phyloP scores from a whole-genome alignment of 2,797 vertebrate genomes.

The Neosilurus mollespiculum region DNA sequence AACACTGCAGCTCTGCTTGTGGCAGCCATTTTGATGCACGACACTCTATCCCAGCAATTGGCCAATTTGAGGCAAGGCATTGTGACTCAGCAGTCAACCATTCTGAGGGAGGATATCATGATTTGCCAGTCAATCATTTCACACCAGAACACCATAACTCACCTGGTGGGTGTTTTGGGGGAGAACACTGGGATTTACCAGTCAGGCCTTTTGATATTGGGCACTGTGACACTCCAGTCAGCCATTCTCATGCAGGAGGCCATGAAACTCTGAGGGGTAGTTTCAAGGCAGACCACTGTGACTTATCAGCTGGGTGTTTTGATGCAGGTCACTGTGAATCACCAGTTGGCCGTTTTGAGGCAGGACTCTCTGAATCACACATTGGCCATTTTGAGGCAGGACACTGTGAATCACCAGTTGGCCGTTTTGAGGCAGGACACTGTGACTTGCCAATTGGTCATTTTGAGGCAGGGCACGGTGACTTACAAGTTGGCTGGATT shows the following conservation, averaged over 20 bases:
- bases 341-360: neutral
- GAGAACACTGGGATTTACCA: neutral
- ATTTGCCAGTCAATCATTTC: neutral
- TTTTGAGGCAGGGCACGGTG: neutral
- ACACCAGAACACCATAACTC: too few relatives aligned
- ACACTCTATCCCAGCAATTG: too few relatives aligned
- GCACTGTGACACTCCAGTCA: too few relatives aligned
- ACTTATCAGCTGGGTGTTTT: neutral
- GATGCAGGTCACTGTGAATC: too few relatives aligned
- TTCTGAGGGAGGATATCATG: neutral
- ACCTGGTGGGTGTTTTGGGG: neutral
- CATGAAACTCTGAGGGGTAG: neutral
- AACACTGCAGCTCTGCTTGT: conserved; percentile 19
- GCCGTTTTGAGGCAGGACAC: neutral
- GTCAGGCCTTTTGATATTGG: neutral
- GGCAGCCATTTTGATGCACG: conserved; percentile 14
- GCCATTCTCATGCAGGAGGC: neutral
- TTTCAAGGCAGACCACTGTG: neutral
- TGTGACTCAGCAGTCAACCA: too few relatives aligned
- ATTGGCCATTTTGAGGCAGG: neutral
- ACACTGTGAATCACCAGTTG: neutral
- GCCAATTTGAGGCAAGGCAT: too few relatives aligned
- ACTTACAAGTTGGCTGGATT: neutral
- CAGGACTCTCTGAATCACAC: accelerated
- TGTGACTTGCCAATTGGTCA: neutral